Evolutionary conservation across 2,888 invertebrate genomes (phyloP).

Genomic region (Drosophila kokeensis): DNA sequence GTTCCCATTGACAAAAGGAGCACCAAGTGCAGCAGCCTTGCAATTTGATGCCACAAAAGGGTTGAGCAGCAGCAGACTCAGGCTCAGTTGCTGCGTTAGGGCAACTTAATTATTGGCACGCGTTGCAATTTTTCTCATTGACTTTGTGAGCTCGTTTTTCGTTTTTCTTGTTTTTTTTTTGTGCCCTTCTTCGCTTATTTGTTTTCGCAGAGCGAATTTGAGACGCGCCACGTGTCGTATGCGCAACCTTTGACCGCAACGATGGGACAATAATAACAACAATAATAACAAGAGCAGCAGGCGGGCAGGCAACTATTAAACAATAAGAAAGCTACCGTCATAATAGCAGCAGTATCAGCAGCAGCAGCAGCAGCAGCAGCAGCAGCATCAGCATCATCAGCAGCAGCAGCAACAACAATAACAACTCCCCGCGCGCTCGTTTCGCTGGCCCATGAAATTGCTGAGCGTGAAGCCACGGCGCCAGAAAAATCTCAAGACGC

Average conservation of each 20-base stretch:
- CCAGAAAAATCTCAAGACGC: conserved; percentile 54
- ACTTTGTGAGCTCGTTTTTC: conserved; percentile 42
- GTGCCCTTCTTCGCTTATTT: background rate
- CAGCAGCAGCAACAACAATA: conserved; percentile 18
- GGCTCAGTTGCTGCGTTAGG: conserved; percentile 35
- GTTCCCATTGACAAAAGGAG: conserved; percentile 69
- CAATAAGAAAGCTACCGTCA: conserved; percentile 55
- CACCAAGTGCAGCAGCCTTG: conserved; percentile 76
- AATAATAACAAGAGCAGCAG: conserved; percentile 30
- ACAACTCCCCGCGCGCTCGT: conserved; percentile 62
- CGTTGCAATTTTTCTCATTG: conserved; percentile 78
- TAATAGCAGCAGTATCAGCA: conserved; percentile 35
- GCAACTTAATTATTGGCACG: conserved; percentile 83
- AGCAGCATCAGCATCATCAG: conserved; percentile 1
- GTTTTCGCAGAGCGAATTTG: conserved; percentile 40
- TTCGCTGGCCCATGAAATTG: conserved; percentile 45
- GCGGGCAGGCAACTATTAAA: conserved; percentile 48
- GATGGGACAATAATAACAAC: conserved; percentile 34
- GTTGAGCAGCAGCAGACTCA: conserved; percentile 35
- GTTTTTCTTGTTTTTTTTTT: background rate
- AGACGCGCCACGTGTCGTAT: conserved; percentile 75
- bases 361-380: conserved; percentile 14
- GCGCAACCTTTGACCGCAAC: conserved; percentile 71
- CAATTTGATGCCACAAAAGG: conserved; percentile 75
- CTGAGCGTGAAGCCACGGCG: conserved; percentile 47